Conservation (phyloP, 2,797 vertebrate genomes). For the Oryzias dopingdopingensis region DNA sequence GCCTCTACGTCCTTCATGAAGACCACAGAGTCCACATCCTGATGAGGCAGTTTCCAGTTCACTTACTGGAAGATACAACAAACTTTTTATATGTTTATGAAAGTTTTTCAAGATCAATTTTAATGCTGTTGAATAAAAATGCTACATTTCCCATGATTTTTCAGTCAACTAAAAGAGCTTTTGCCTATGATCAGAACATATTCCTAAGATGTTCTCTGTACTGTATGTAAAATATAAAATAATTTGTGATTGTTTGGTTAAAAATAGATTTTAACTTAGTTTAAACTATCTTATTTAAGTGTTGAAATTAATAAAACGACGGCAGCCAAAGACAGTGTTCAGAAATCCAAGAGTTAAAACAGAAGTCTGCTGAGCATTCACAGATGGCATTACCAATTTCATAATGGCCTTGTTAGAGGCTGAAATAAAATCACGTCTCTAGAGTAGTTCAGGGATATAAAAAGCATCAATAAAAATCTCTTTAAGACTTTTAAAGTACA, state of each 20-base stretch:
- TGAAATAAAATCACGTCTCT: conserved; percentile 42
- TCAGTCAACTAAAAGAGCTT: too few relatives aligned
- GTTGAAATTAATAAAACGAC: conserved; percentile 6
- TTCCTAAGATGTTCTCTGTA: too few relatives aligned
- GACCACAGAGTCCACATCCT: conserved; percentile 1
- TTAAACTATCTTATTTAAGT: conserved; percentile 11
- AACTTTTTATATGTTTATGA: background rate
- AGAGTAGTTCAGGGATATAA: conserved; percentile 33
- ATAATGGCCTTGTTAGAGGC: conserved; percentile 40
- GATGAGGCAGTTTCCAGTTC: background rate
- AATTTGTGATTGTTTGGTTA: too few relatives aligned
- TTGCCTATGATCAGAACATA: too few relatives aligned
- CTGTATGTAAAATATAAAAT: too few relatives aligned
- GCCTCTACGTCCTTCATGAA: background rate
- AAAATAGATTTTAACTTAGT: background rate
- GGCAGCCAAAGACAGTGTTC: conserved; percentile 14
- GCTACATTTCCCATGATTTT: too few relatives aligned
- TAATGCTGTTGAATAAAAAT: too few relatives aligned
- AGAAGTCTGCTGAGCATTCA: conserved; percentile 42
- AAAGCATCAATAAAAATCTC: conserved; percentile 43
- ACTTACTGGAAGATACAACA: background rate
- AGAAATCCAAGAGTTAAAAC: conserved; percentile 32
- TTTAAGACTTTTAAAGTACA: conserved; percentile 48
- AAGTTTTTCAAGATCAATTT: too few relatives aligned
- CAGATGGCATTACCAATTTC: conserved; percentile 49